Evolutionary conservation across 2,888 invertebrate genomes (phyloP), one percentile per base, ranked within the genome.

Genomic region (Mechanitis messenoides): DNA sequence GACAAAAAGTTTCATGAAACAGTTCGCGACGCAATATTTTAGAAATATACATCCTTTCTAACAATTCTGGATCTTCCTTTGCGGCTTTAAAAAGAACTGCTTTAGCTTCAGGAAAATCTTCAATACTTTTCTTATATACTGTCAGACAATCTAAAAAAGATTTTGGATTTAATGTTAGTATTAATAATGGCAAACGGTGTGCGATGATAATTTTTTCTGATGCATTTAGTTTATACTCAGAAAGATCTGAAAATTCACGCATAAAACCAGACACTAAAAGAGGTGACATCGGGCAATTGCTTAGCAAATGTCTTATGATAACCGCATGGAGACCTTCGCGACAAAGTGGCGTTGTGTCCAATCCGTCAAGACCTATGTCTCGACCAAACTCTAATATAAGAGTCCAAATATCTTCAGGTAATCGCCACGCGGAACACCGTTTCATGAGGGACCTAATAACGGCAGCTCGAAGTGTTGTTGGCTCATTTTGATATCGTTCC

Each of bases 371-470:
- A 0, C 86, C 87, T 2, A 86, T 70, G 1, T 77, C 80, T 45
- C 74, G 74, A 0, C 75, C 80, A 59, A 83, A 84, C 7, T 74
- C 65, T 20, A 84, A 38, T 28, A 87, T 59, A 50, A 72, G 55
- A 4, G 70, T 66, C 87, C 87, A 87, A 3, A 69, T 66, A 6
- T 70, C 69, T 3, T 71, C 68, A 4, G 81, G 72, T n/a, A 81
- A 62, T 9, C 84, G 78, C 87, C 87, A 87, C 11, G 73, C 74
- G 11, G 69, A 69, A 3, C 78, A 79, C 3, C 85, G 79, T 61
- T 81, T 82, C 1, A 81, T 81, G 12, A 87, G 71, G 58, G 86
- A 86, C 47, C 87, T 75, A 0, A 85, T 68, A 12, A 86, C 64
- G 2, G 85, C 72, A 3, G 85, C 84, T 12, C 85, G 77, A 2